Percentiles rank a stretch among this genome's conserved stretches.
Evolutionary conservation across 1,140 invertebrate species (phyloP).

Genomic region (Caerostris extrusa): DNA sequence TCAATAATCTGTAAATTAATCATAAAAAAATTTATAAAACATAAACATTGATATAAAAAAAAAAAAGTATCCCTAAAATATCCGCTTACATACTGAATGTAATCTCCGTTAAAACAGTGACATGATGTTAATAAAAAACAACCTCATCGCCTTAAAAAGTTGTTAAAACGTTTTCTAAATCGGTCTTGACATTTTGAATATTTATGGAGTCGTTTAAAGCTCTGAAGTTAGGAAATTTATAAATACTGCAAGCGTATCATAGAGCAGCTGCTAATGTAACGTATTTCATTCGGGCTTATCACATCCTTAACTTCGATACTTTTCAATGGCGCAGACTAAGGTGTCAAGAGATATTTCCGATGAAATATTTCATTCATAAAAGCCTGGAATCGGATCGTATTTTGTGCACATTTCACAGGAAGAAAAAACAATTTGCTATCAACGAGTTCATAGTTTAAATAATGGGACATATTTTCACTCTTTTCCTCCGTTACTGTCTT

Average conservation of each 20-base stretch:
- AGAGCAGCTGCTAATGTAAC: neutral
- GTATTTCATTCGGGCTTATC: neutral
- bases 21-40: too few relatives aligned
- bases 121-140: too few relatives aligned
- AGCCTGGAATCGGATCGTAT: neutral
- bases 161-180: neutral
- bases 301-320: neutral
- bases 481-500: too few relatives aligned
- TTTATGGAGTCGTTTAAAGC: conserved; percentile 3
- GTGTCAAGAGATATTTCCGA: neutral
- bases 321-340: neutral
- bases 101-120: too few relatives aligned
- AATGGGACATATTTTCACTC: too few relatives aligned
- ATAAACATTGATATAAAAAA: too few relatives aligned
- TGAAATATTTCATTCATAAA: neutral
- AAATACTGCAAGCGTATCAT: neutral
- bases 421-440: too few relatives aligned
- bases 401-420: neutral
- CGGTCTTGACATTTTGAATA: neutral
- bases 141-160: too few relatives aligned
- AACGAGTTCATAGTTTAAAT: too few relatives aligned
- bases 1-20: too few relatives aligned
- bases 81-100: too few relatives aligned
- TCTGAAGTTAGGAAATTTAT: neutral
- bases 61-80: too few relatives aligned